A percentile compares a stretch with the other conserved stretches of the same genome.
These are phyloP conservation scores for Chascanopsetta lugubris DNA, from an alignment of 2,113 vertebrate genomes.

Conservation along the genomic window DNA sequence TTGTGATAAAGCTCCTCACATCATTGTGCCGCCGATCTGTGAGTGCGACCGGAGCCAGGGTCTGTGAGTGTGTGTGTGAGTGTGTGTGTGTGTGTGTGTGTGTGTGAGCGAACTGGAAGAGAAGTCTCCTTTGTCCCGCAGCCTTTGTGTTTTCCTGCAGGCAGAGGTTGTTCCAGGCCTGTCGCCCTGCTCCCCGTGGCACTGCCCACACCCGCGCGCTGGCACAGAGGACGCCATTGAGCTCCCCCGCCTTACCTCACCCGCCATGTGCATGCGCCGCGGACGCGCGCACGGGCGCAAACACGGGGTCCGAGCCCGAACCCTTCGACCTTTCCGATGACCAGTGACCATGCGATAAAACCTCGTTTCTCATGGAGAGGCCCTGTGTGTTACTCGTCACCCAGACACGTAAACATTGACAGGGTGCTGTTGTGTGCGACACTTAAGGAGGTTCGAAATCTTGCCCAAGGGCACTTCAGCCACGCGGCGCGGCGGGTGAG, in stretches of 20 bases:
- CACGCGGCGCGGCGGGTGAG: too few relatives aligned
- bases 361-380: too few relatives aligned
- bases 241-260: slow-evolving; percentile 58
- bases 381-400: too few relatives aligned
- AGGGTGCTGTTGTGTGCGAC: too few relatives aligned
- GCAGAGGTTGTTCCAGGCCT: slow-evolving; percentile 40
- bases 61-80: too few relatives aligned
- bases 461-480: too few relatives aligned
- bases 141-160: slow-evolving; percentile 24
- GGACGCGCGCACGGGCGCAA: slow-evolving; percentile 4
- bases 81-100: too few relatives aligned
- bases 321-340: too few relatives aligned
- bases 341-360: not conserved
- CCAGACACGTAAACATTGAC: too few relatives aligned
- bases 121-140: slow-evolving; percentile 54
- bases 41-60: slow-evolving; percentile 3
- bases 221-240: slow-evolving; percentile 75
- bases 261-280: slow-evolving; percentile 20
- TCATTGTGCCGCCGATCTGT: slow-evolving; percentile 47
- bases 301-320: not conserved
- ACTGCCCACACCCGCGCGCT: slow-evolving; percentile 49
- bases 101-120: slow-evolving; percentile 43
- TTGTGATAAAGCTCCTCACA: slow-evolving; percentile 63
- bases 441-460: too few relatives aligned
- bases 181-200: slow-evolving; percentile 59